Base-by-base conservation (phyloP, 1,140 invertebrate genomes). In the Anagrus nilaparvatae region DNA sequence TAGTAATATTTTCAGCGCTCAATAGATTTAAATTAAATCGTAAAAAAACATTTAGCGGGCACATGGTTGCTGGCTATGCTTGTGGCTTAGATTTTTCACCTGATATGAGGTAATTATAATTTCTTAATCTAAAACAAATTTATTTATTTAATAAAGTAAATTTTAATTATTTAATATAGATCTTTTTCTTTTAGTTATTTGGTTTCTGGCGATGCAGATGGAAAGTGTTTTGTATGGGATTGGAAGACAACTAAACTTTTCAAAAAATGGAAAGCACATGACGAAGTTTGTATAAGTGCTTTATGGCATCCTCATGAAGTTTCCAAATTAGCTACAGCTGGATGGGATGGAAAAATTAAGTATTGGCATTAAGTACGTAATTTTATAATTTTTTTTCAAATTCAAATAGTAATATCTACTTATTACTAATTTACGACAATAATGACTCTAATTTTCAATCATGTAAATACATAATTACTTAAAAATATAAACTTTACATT, bases 301-400 rank as follows among this genome's bases (percentile, higher is more conserved):
- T 67, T 99, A 17, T 99, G 97, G 97, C 95, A 99, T 75, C 97
- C 96, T 1, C 95, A 99, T 59, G 97, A 99, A 67, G 89, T 93
- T 1, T 97, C 92, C 45, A 89, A 94, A 66, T 72, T 99, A 17
- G 84, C 89, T 0, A 95, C 94, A 4, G 92, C 92, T 38, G 95
- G 97, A 21, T 99, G 96, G 95, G 97, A 99, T 71, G 92, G 92
- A 17, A 71, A 89, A 45, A 96, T 99, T 42, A 99, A 99, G 67
- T 93, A 94, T 59, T 99, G 96, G 95, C 95, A 97, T 72, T 99
- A 78, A 76, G 14, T 32, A n/a, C n/a, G n/a, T n/a, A n/a, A n/a
- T n/a, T n/a, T n/a, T n/a, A n/a, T n/a, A n/a, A n/a, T n/a, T n/a
- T n/a, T n/a, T n/a, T n/a, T n/a, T n/a, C n/a, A n/a, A n/a, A n/a